These are phyloP conservation scores for Anoplophora glabripennis DNA, from an alignment of 1,140 invertebrate genomes.

Conservation along the genomic window DNA sequence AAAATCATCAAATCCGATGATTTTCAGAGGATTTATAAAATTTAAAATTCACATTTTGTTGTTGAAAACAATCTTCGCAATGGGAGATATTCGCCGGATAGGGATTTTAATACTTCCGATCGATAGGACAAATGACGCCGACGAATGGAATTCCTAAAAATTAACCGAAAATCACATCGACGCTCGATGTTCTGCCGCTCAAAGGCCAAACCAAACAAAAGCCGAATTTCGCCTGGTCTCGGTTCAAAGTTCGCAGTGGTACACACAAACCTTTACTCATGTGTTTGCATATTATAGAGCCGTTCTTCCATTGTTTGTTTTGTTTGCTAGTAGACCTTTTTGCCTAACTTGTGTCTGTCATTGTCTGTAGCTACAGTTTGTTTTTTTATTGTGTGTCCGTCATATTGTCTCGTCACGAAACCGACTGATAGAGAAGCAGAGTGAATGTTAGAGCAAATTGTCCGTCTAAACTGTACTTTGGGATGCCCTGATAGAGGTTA, in stretches of 20 bases:
- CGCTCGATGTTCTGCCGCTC: too few relatives aligned
- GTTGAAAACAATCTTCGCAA: too few relatives aligned
- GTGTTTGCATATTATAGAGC: slow-evolving; percentile 7
- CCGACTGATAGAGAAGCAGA: slow-evolving; percentile 25
- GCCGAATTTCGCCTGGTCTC: slow-evolving; percentile 3
- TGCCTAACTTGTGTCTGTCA: slow-evolving; percentile 50
- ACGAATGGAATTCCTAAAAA: too few relatives aligned
- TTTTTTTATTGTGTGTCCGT: slow-evolving; percentile 39
- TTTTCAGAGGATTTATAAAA: too few relatives aligned
- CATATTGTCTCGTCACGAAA: slow-evolving; percentile 43
- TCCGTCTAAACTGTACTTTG: slow-evolving; percentile 9
- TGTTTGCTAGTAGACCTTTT: slow-evolving; percentile 40
- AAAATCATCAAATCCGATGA: too few relatives aligned
- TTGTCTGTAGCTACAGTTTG: slow-evolving; percentile 49
- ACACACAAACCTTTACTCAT: neutral
- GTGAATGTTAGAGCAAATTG: slow-evolving; percentile 24
- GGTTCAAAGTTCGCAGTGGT: neutral
- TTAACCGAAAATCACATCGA: too few relatives aligned
- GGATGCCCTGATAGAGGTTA: neutral
- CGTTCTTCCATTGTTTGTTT: slow-evolving; percentile 25
- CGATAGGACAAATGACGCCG: too few relatives aligned
- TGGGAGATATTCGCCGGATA: too few relatives aligned
- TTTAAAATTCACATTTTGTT: too few relatives aligned
- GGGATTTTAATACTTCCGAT: too few relatives aligned
- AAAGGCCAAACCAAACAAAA: neutral